Conservation (phyloP, 1,140 invertebrate genomes). For the Drosophila chauvacae region DNA sequence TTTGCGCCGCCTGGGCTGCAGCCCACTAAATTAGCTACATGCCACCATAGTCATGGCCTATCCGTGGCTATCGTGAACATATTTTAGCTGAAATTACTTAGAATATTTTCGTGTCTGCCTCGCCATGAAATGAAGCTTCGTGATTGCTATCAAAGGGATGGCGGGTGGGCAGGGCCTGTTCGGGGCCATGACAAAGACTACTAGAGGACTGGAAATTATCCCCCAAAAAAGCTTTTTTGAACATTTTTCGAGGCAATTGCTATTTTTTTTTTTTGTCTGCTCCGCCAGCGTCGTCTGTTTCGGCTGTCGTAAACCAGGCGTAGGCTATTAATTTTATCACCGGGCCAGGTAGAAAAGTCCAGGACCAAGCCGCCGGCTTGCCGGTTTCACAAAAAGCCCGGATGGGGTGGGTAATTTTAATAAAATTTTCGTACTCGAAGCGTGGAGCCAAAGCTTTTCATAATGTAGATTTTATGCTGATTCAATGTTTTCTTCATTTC, state of each 20-base stretch:
- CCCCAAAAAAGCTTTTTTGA: constrained; percentile 55
- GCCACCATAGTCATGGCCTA: constrained; percentile 34
- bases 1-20: constrained; percentile 12
- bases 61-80: constrained; percentile 46
- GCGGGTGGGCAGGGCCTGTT: not conserved
- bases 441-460: constrained; percentile 58
- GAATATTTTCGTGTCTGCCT: constrained; percentile 55
- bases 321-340: constrained; percentile 67
- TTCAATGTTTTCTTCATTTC: constrained; percentile 58
- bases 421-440: constrained; percentile 64
- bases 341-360: constrained; percentile 42
- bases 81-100: constrained; percentile 55
- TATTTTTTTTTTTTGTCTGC: constrained; percentile 30
- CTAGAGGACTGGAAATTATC: constrained; percentile 50
- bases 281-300: constrained; percentile 21
- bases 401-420: constrained; percentile 55
- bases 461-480: constrained; percentile 68
- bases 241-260: constrained; percentile 57
- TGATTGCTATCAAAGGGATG: constrained; percentile 46
- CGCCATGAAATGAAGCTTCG: constrained; percentile 42
- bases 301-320: constrained; percentile 62
- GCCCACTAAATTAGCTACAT: constrained; percentile 55
- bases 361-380: constrained; percentile 27
- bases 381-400: constrained; percentile 27
- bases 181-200: constrained; percentile 10